Base-by-base conservation (phyloP, 1,140 invertebrate genomes). In the Trissolcus basalis region DNA sequence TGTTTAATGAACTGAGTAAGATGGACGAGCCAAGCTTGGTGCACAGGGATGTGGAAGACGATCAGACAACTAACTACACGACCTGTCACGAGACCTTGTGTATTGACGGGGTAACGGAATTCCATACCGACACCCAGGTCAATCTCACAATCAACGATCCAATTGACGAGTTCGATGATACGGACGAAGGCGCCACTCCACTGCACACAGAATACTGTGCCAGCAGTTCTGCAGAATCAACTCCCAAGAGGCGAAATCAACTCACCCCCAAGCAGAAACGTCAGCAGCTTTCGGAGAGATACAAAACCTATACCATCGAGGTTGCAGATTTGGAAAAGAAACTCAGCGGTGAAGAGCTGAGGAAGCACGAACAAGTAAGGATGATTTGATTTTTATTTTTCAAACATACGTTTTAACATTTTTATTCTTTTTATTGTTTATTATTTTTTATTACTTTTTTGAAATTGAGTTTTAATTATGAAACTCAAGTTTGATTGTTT, bases 221-320 rank as follows among this genome's bases (percentile, higher is more conserved):
- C 0, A 84, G 80, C 19, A 94, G 93, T 77, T 94, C 93, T 9
- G 91, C 91, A 0, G 93, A 94, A 70, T 92, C 92, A 0, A 93
- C 93, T 0, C 93, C 93, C 0, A 94, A 93, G 73, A 92, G 90
- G 78, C 87, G 83, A 8, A 77, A 36, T 45, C 86, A 90, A 10
- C 80, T 94, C 44, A 94, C 93, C 0, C 93, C 94, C 0, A 94
- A 94, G 85, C 93, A 95, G 78, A 93, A 92, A 80, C 86, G 94
- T 59, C 91, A 91, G 43, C 80, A 93, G 15, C 90, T 91, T 1
- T 93, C 94, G 81, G 93, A 95, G 75, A 90, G 94, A 53, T 95
- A 93, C 79, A 92, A 91, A 81, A 95, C 94, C 0, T 95, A 95
- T 77, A 95, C 93, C 0, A 93, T 95, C 36, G 91, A 44, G 5